Evolutionary conservation across 2,888 invertebrate genomes (phyloP).

Genomic region (Antheraea yamamai): DNA sequence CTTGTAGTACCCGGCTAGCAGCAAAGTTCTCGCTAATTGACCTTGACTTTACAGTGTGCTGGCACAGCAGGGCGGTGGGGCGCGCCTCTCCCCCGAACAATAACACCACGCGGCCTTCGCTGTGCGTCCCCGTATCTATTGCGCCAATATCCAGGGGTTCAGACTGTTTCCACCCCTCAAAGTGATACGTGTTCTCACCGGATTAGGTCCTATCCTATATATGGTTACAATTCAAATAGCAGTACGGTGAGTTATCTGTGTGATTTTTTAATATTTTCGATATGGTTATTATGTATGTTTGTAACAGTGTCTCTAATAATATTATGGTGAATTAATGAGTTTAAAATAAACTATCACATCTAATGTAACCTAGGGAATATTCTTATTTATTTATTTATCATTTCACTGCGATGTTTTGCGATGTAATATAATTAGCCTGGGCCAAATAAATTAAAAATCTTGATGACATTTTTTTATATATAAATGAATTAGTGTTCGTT

Average conservation of each 20-base stretch:
- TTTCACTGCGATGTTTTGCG: neutral
- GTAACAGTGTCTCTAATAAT: neutral
- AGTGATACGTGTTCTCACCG: neutral
- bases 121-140: constrained; percentile 29
- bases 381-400: neutral
- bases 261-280: neutral
- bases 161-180: neutral
- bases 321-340: neutral
- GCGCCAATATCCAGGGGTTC: constrained; percentile 28
- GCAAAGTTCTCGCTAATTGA: constrained; percentile 51
- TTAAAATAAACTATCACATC: neutral
- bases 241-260: neutral
- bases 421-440: neutral
- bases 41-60: constrained; percentile 59
- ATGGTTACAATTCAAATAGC: neutral
- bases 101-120: constrained; percentile 40
- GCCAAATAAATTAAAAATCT: neutral
- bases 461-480: too few relatives aligned
- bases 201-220: neutral
- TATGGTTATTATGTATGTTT: neutral
- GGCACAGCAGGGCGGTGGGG: constrained; percentile 18
- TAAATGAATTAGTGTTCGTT: too few relatives aligned
- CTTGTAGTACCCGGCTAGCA: constrained; percentile 53
- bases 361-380: neutral
- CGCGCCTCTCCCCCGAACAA: constrained; percentile 42